Base-by-base conservation (phyloP, 2,797 vertebrate genomes). In the Graptemys geographica region DNA sequence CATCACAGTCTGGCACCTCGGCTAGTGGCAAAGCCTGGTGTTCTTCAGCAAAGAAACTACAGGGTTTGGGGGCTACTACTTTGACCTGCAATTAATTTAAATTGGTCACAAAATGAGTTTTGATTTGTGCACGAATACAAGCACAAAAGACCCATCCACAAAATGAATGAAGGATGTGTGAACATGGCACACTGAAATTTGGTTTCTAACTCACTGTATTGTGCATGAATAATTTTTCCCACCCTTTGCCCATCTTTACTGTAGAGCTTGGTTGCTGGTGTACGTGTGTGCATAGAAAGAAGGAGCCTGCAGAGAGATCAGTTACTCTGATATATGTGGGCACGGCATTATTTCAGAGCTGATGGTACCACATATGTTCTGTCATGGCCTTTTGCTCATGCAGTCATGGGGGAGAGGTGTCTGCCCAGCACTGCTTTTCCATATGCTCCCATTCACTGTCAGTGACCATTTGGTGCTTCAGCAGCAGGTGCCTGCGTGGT, bases 11-110 rank as follows among this genome's bases (percentile, higher is more conserved):
- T 93, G 92, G 33, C 52, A 28, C 59, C 25, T 78, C 47, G 9
- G 74, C 74, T 49, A 28, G 44, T 15, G 74, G 81, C 7, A n/a
- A 49, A 78, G 86, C 44, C 0, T 0, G 6, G 65, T 72, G 49
- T 44, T 92, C 86, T 90, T 92, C 90, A 56, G 65, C 87, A 27
- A 79, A 52, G 57, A 78, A 88, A 53, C 25, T 81, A 82, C 8
- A 51, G n/a, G 69, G 72, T 16, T 65, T 44, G 4, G 65, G 37
- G 81, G 51, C 93, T 55, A 3, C 53, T 55, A 31, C 81, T 92
- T 88, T 86, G 72, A 52, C 41, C 78, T 87, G 81, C 47, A 83
- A 12, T 41, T 94, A 4, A 88, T 96, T 94, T 76, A 19, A 49
- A 33, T 37, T 47, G 41, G 4, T 83, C 56, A 49, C 81, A 83